Percentiles rank a stretch among this genome's conserved stretches.
Conservation (phyloP, 2,113 vertebrate genomes). For the Neodon shergylaensis region DNA sequence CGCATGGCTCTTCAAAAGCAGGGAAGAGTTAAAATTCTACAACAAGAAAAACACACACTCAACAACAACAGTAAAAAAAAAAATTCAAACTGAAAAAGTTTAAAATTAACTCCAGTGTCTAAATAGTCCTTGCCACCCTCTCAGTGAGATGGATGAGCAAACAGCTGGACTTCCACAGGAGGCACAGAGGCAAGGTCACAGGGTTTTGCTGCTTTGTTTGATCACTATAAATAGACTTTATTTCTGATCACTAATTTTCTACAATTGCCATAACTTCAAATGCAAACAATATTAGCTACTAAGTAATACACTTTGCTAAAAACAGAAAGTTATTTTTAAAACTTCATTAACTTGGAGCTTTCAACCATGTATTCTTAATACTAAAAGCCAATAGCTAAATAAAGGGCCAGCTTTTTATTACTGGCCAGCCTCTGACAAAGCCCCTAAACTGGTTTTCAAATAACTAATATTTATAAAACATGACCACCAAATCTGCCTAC, state of each 20-base stretch:
- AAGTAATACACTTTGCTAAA: constrained; percentile 20
- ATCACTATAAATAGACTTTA: background rate
- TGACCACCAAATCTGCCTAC: background rate
- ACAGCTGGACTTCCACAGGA: background rate
- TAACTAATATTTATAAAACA: constrained; percentile 29
- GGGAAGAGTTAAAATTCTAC: background rate
- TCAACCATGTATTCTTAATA: background rate
- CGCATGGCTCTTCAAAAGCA: background rate
- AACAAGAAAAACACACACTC: background rate
- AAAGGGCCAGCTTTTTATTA: constrained; percentile 1
- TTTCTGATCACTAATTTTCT: background rate
- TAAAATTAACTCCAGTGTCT: background rate
- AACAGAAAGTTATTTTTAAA: background rate
- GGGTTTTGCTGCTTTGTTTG: background rate
- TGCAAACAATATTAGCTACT: background rate
- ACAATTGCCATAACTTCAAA: background rate
- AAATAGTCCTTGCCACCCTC: background rate
- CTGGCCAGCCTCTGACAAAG: background rate
- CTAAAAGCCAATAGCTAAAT: background rate
- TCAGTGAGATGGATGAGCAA: background rate
- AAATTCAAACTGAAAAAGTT: background rate
- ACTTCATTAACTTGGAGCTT: background rate
- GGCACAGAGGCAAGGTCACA: background rate
- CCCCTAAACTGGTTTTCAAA: background rate
- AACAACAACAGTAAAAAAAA: background rate